These are phyloP conservation scores for Clarias magur DNA, from an alignment of 2,113 vertebrate species.

Conservation along the genomic window DNA sequence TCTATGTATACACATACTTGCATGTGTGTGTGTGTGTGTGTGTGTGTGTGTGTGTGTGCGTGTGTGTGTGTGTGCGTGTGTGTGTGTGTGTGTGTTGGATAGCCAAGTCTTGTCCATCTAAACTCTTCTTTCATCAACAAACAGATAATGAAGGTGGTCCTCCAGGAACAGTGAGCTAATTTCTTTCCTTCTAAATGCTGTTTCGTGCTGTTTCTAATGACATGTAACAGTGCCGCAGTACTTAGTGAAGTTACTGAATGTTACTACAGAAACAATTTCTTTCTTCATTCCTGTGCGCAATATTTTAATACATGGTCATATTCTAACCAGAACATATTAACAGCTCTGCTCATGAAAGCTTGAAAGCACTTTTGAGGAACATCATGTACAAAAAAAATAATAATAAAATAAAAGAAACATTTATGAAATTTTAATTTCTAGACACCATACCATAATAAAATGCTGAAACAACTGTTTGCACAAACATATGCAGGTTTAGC, in stretches of 20 bases:
- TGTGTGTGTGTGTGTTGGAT: background rate
- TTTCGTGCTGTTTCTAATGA: background rate
- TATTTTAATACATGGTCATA: background rate
- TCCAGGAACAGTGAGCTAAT: slow-evolving; percentile 75
- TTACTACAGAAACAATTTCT: background rate
- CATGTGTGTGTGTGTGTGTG: slow-evolving; percentile 1
- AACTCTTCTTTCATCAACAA: slow-evolving; percentile 82
- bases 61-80: too few species aligned
- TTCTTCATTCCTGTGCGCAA: background rate
- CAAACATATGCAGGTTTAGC: background rate
- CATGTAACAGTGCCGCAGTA: background rate
- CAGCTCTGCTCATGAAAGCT: background rate
- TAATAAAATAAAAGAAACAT: background rate
- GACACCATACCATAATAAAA: background rate
- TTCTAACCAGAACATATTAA: background rate
- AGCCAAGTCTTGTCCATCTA: slow-evolving; percentile 68
- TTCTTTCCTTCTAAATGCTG: background rate
- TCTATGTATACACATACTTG: slow-evolving; percentile 2
- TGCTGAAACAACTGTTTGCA: background rate
- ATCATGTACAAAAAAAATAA: too few species aligned
- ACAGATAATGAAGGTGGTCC: slow-evolving; percentile 83
- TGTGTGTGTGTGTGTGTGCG: slow-evolving; percentile 31
- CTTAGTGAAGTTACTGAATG: background rate
- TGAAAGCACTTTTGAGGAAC: background rate
- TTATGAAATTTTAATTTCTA: background rate